phyloP scores from a whole-genome alignment of 2,888 invertebrate genomes.

The Himalopsyche anomala region DNA sequence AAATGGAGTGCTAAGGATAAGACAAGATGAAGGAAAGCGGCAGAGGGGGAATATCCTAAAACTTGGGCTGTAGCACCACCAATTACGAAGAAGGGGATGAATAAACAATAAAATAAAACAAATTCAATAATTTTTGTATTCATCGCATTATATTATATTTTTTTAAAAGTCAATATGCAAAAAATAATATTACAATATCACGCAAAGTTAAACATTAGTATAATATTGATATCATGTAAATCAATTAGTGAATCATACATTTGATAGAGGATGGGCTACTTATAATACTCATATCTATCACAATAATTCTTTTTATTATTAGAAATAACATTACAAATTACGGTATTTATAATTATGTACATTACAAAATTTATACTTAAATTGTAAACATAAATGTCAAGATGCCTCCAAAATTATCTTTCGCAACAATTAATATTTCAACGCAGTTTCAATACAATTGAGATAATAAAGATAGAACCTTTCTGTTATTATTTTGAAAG shows the following conservation, averaged over 20 bases:
- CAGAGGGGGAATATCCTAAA: too few relatives aligned
- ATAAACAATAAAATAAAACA: conserved; percentile 12
- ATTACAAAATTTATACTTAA: not conserved
- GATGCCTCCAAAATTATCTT: not conserved
- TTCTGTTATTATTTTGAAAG: not conserved
- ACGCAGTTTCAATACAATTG: not conserved
- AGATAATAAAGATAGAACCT: not conserved
- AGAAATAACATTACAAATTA: conserved; percentile 11
- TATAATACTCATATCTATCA: not conserved
- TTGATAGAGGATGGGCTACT: conserved; percentile 12
- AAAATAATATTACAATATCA: conserved; percentile 30
- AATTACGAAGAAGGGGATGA: too few relatives aligned
- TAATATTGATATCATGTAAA: not conserved
- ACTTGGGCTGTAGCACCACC: too few relatives aligned
- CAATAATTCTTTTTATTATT: not conserved
- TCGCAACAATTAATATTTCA: not conserved
- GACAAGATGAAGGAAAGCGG: too few relatives aligned
- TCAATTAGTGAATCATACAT: conserved; percentile 9
- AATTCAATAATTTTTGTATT: not conserved
- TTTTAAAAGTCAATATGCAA: conserved; percentile 23
- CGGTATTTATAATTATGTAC: not conserved
- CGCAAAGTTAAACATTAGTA: conserved; percentile 27
- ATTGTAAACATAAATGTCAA: not conserved
- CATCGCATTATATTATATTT: not conserved
- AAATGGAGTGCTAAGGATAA: too few relatives aligned